Evolutionary conservation across 2,797 vertebrate species (phyloP).

Genomic region (Anguilla marmorata): DNA sequence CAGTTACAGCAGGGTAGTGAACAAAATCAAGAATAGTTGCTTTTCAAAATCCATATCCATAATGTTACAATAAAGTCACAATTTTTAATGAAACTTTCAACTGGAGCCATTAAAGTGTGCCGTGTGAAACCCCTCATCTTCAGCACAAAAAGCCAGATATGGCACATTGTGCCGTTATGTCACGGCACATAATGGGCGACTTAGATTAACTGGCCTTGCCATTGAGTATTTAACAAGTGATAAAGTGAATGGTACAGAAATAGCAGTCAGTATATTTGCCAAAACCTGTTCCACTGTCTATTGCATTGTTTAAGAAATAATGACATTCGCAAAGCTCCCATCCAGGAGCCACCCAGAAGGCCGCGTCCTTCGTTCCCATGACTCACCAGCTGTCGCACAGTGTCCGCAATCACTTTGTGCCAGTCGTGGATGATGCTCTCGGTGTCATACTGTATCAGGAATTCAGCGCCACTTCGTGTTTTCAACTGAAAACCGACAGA

Average conservation of each 20-base stretch:
- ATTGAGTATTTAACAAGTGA: not conserved
- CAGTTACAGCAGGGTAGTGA: not conserved
- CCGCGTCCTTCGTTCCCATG: not conserved
- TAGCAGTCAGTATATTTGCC: not conserved
- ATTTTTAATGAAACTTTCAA: not conserved
- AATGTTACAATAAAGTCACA: not conserved
- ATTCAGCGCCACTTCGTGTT: slow-evolving; percentile 81
- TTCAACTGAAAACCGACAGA: slow-evolving; percentile 72
- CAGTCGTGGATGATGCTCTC: slow-evolving; percentile 88
- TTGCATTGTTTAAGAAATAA: not conserved
- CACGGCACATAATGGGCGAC: not conserved
- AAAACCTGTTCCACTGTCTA: not conserved
- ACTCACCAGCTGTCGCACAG: slow-evolving; percentile 80
- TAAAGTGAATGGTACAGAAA: not conserved
- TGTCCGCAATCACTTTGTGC: slow-evolving; percentile 81
- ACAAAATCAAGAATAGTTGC: not conserved
- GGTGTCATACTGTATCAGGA: slow-evolving; percentile 90
- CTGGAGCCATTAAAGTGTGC: not conserved
- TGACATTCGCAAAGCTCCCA: not conserved
- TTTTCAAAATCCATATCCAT: not conserved
- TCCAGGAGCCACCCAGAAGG: not conserved
- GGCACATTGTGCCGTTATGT: not conserved
- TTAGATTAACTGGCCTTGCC: not conserved
- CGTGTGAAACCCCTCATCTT: too few relatives aligned
- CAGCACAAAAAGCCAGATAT: too few relatives aligned